phyloP scores from a whole-genome alignment of 2,888 invertebrate species.

The Penaeus monodon region DNA sequence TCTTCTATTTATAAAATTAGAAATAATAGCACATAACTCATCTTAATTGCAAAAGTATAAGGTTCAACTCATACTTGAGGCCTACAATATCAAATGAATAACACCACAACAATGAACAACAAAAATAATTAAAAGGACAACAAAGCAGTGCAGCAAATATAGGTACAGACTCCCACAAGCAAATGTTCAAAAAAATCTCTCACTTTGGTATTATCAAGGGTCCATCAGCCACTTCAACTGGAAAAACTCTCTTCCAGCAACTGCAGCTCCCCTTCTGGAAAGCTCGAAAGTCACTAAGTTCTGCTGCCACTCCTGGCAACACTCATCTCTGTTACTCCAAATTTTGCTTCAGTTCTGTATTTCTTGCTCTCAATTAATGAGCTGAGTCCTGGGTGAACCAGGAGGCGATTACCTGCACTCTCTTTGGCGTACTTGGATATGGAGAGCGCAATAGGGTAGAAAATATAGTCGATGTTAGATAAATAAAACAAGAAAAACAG shows the following conservation, averaged over 20 bases:
- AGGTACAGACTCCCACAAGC: no score
- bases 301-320: conserved; percentile 28
- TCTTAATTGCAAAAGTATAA: no score
- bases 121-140: no score
- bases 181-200: background rate
- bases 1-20: background rate
- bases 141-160: background rate
- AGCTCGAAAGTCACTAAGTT: conserved; percentile 35
- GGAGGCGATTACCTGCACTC: background rate
- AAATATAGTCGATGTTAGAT: background rate
- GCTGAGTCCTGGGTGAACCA: conserved; percentile 19
- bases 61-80: no score
- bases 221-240: conserved; percentile 1
- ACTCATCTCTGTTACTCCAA: conserved; percentile 35
- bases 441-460: background rate
- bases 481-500: no score
- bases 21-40: no score
- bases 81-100: no score
- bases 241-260: conserved; percentile 51
- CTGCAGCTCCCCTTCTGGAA: conserved; percentile 31
- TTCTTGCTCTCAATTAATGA: conserved; percentile 29
- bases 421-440: conserved; percentile 30
- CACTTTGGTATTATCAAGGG: conserved; percentile 14
- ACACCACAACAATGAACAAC: no score
- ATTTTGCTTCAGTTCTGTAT: conserved; percentile 20